Evolutionary conservation across 1,140 invertebrate genomes (phyloP), one percentile per base, ranked within the genome.

Genomic region (Drosophila bipectinata): DNA sequence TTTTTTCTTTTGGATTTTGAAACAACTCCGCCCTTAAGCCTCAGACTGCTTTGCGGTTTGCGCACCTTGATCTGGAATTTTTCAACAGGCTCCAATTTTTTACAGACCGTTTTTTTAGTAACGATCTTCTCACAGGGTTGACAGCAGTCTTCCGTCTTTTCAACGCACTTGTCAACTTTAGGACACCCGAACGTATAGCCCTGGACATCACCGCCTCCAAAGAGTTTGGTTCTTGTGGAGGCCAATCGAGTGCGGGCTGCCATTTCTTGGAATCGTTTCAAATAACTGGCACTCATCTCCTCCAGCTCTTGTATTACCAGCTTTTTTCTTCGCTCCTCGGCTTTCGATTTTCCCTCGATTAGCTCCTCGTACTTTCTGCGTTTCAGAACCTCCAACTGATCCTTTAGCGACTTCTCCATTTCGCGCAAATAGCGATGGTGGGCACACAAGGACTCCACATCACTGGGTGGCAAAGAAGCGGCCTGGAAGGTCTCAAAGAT

Each of bases 391-490:
- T 62, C 51, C 28, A 84, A 21, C 5, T 71, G 52, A 0, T 6
- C 4, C 1, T 47, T 48, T n/a, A 84, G 47, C 0, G 81, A 84
- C n/a, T 60, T 39, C 14, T 84, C 81, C 77, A 85, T 56, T 52
- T 77, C 30, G 3, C 39, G 52, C 1, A 84, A 63, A 8, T 45
- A 4, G 18, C 55, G 66, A 28, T 84, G 81, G 21, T 68, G 26
- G 9, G 1, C 4, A 30, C 73, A 85, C 52, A 80, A 21, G 24
- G 54, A 48, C 21, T 57, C 44, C 18, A 80, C 49, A 3, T 77
- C 56, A 1, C 8, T 32, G 0, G 37, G 1, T 6, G 61, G 37
- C 18, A 77, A 8, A 0, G 63, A 60, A 0, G 37, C 75, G 3
- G 64, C 47, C 26, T 67, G 28, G 1, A 87, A 53, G 0, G 58